These are phyloP conservation scores for Lepidocyrtoides sp. DNA, from an alignment of 2,888 invertebrate species.

Conservation along the genomic window DNA sequence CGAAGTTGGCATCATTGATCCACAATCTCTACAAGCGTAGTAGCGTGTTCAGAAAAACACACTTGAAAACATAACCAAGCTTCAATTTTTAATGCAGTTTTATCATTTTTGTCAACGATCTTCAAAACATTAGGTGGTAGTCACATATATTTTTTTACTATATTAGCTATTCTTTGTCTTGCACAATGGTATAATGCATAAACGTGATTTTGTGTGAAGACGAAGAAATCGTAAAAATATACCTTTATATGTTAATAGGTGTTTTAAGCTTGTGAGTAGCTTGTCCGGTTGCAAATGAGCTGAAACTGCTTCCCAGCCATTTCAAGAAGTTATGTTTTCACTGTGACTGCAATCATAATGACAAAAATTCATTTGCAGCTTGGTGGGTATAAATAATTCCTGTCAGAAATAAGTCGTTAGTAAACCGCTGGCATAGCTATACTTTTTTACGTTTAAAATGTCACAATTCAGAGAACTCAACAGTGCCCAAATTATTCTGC, in stretches of 20 bases:
- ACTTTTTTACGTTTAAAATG: too few relatives aligned
- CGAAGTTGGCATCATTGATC: too few relatives aligned
- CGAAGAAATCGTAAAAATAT: background rate
- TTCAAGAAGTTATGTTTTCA: too few relatives aligned
- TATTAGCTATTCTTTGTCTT: background rate
- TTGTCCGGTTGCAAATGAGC: background rate
- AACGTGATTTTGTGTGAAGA: background rate
- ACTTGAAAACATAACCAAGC: background rate
- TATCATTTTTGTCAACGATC: background rate
- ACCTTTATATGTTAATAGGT: background rate
- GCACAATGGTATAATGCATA: background rate
- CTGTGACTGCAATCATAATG: too few relatives aligned
- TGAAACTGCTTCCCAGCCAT: background rate
- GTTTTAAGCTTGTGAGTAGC: background rate
- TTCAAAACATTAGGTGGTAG: background rate
- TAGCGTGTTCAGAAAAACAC: too few relatives aligned
- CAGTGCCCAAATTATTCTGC: too few relatives aligned
- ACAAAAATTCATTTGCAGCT: too few relatives aligned
- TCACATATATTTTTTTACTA: background rate
- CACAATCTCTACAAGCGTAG: too few relatives aligned
- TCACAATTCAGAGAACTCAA: too few relatives aligned
- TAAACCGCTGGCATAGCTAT: too few relatives aligned
- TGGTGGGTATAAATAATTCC: too few relatives aligned
- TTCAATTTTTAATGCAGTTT: background rate
- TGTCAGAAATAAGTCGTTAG: too few relatives aligned